Evolutionary conservation across 2,888 invertebrate species (phyloP).

Genomic region (Synanthedon formicaeformis): DNA sequence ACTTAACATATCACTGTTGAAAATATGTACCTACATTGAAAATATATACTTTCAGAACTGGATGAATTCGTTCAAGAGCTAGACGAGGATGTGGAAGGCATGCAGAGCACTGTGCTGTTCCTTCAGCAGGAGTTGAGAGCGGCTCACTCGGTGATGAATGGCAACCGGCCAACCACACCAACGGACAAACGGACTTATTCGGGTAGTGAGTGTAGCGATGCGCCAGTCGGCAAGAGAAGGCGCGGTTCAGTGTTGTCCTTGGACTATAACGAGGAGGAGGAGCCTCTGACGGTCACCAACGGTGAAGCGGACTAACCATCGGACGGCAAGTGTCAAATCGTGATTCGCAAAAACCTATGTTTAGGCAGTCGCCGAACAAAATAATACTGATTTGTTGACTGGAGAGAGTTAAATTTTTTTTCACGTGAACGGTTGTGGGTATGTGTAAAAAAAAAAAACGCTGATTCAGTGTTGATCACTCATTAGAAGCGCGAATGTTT

Average conservation of each 20-base stretch:
- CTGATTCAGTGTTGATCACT: constrained; percentile 35
- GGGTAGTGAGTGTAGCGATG: constrained; percentile 50
- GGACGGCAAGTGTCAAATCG: constrained; percentile 36
- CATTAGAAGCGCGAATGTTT: constrained; percentile 37
- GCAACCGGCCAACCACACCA: constrained; percentile 34
- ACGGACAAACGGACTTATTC: constrained; percentile 57
- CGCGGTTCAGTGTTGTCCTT: constrained; percentile 79
- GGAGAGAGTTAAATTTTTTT: constrained; percentile 25
- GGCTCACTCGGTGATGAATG: constrained; percentile 65
- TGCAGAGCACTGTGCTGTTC: constrained; percentile 97
- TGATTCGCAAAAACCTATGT: constrained; percentile 27
- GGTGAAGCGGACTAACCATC: constrained; percentile 71
- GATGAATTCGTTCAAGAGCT: constrained; percentile 96
- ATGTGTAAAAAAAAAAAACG: constrained; percentile 29
- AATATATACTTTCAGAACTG: constrained; percentile 84
- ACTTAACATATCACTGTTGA: too few relatives aligned
- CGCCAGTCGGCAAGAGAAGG: constrained; percentile 74
- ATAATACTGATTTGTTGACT: constrained; percentile 23
- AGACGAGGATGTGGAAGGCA: constrained; percentile 97
- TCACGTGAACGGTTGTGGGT: constrained; percentile 40
- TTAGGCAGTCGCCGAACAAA: constrained; percentile 15
- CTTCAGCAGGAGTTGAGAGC: constrained; percentile 93
- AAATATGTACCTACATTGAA: too few relatives aligned
- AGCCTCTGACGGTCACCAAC: constrained; percentile 77
- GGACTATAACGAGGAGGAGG: constrained; percentile 81